Percentiles rank a stretch among this genome's conserved stretches.
Evolutionary conservation across 2,888 invertebrate species (phyloP).

Genomic region (Panopea generosa): DNA sequence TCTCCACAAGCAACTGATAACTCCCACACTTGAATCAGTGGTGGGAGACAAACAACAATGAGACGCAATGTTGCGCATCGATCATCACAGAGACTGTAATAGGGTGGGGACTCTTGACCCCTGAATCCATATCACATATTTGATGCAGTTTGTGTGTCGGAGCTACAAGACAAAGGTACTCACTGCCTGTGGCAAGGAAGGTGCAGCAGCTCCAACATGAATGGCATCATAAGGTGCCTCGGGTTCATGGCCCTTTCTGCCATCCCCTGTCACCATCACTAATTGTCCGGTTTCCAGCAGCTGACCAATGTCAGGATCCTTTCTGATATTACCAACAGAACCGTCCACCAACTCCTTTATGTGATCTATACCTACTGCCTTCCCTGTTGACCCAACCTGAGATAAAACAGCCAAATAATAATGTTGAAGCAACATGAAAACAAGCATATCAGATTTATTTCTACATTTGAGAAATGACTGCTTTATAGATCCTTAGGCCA

Average conservation of each 20-base stretch:
- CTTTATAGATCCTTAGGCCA: too few species aligned
- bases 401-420: constrained; percentile 31
- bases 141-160: too few species aligned
- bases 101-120: too few species aligned
- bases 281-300: constrained; percentile 80
- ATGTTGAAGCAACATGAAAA: neutral
- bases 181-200: constrained; percentile 85
- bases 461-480: too few species aligned
- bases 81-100: too few species aligned
- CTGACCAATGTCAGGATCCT: constrained; percentile 68
- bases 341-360: constrained; percentile 86
- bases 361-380: constrained; percentile 85
- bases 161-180: too few species aligned
- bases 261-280: constrained; percentile 84
- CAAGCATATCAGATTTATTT: neutral
- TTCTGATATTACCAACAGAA: constrained; percentile 91
- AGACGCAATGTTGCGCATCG: too few species aligned
- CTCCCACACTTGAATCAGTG: too few species aligned
- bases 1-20: too few species aligned
- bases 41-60: too few species aligned
- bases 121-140: too few species aligned
- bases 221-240: constrained; percentile 85
- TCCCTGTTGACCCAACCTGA: constrained; percentile 84
- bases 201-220: constrained; percentile 85
- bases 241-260: constrained; percentile 80